Base-by-base conservation (phyloP, 53 echinoderm and acorn worm species). In the Paelopatides confundens region DNA sequence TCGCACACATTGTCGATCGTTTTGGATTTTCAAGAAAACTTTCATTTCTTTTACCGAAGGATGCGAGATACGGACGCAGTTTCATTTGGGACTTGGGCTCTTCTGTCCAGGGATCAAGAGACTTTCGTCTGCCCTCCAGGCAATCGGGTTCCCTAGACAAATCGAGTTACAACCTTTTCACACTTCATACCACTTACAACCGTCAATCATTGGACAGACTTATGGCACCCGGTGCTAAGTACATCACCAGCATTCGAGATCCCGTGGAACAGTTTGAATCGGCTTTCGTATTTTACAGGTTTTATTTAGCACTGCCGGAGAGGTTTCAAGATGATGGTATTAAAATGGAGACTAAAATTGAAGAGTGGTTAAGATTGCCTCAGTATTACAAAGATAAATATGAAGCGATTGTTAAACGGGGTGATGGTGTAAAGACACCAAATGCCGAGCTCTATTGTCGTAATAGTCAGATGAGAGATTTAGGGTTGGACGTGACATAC, bases 381-480 rank as follows among this genome's bases (percentile, higher is more conserved):
- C 68, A 67, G 68, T 67, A 30, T 67, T 67, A 67, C 68, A 67
- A 5, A 31, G 68, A 28, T 7, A 31, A 31, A 35, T 67, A 67
- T 17, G 32, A 67, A 67, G 7, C 5, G 13, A 31, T 67, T 18
- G 68, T 67, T 7, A 67, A 35, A 1, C 2, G 18, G 14, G 68
- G 68, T 13, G 63, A 29, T 13, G 14, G 11, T 7, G 35, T 31
- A 18, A 67, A 67, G 68, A 34, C 68, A 31, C 68, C 32, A 34
- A 35, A 67, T 31, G 11, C 32, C 7, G 32, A 67, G 32, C 35
- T 67, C 2, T 67, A n/a, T 35, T 67, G 68, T 26, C 68, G 18
- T 30, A 93, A 93, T 63, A 86, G 68, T 58, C 93, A 93, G 24
- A 86, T 86, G 37, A 89, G 77, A 62, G 89, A 93, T 54, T 39